Percentiles rank a stretch among this genome's conserved stretches.
Conservation (phyloP, 2,888 invertebrate genomes). For the Megamerina dolium region DNA sequence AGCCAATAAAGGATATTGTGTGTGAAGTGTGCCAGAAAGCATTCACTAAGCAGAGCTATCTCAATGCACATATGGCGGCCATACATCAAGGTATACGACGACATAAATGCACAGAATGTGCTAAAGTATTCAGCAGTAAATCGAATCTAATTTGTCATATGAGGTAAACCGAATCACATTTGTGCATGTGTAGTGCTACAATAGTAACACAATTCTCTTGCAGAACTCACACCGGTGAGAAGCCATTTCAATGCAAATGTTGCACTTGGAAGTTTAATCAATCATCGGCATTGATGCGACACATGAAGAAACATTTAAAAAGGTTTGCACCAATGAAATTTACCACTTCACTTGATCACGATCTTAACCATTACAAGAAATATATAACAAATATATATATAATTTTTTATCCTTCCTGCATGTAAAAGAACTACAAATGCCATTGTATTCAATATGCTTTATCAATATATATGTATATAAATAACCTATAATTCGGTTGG, state of each 20-base stretch:
- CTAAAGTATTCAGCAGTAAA: constrained; percentile 29
- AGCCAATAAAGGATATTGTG: constrained; percentile 24
- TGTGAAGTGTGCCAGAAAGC: constrained; percentile 29
- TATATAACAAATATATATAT: too few relatives aligned
- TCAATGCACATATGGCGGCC: constrained; percentile 28
- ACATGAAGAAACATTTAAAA: constrained; percentile 28
- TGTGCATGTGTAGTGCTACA: too few relatives aligned
- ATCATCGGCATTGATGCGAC: constrained; percentile 30
- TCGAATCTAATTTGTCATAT: constrained; percentile 33
- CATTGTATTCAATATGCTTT: too few relatives aligned
- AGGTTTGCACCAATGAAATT: constrained; percentile 8
- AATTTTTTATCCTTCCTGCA: too few relatives aligned
- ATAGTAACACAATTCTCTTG: too few relatives aligned
- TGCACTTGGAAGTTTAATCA: constrained; percentile 33
- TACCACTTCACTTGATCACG: too few relatives aligned
- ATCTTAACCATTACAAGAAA: too few relatives aligned
- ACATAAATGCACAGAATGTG: constrained; percentile 30
- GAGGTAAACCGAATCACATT: constrained; percentile 27
- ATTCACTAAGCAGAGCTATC: constrained; percentile 28
- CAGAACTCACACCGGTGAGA: constrained; percentile 34
- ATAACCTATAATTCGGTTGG: too few relatives aligned
- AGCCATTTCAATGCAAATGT: constrained; percentile 30
- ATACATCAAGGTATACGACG: constrained; percentile 29
- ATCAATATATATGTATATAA: too few relatives aligned
- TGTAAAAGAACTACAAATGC: too few relatives aligned